These are phyloP conservation scores for Lepidonotus clava DNA, from an alignment of 2,888 invertebrate species.

Conservation along the genomic window DNA sequence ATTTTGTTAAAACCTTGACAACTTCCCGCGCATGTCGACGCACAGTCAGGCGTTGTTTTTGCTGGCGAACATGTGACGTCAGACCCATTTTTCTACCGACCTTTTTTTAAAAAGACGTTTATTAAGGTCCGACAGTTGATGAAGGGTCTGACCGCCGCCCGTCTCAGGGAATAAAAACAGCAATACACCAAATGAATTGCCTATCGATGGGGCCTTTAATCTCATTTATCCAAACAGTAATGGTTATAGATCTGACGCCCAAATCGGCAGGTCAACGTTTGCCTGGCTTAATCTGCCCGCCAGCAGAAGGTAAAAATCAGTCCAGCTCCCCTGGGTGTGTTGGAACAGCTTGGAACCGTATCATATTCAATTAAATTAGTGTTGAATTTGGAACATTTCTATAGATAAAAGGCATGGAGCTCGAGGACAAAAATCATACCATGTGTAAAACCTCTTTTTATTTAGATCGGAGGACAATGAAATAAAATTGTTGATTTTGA, in stretches of 20 bases:
- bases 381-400: no score
- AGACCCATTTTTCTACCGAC: background rate
- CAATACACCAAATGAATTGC: slow-evolving; percentile 1
- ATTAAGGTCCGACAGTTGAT: background rate
- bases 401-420: no score
- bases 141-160: background rate
- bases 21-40: background rate
- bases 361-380: no score
- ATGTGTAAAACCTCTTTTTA: no score
- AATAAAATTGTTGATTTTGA: no score
- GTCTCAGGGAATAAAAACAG: background rate
- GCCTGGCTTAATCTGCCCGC: background rate
- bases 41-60: background rate
- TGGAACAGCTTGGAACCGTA: no score
- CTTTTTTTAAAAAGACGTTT: slow-evolving; percentile 2
- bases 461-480: no score
- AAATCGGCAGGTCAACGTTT: background rate
- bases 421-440: no score
- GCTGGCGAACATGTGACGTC: background rate
- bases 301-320: no score
- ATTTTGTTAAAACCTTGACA: background rate
- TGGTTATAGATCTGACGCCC: background rate
- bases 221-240: slow-evolving; percentile 15
- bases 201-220: slow-evolving; percentile 5
- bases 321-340: no score